Percentiles rank a stretch among this genome's conserved stretches.
Evolutionary conservation across 2,113 vertebrate species (phyloP).

Genomic region (Aleadryas rufinucha): DNA sequence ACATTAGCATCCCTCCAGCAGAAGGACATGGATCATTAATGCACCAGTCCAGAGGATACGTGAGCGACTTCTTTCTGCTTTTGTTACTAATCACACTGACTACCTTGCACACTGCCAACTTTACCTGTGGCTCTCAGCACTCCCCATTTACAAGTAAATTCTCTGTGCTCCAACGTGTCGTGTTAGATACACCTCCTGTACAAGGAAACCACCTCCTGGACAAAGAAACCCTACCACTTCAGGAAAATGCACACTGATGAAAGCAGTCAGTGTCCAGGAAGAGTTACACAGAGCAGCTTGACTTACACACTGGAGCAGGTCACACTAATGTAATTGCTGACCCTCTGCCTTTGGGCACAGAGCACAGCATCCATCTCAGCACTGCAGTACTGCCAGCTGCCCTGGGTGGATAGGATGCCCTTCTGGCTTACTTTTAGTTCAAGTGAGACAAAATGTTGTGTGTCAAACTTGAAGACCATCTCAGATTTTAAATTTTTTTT

Average conservation of each 20-base stretch:
- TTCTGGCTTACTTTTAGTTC: neutral
- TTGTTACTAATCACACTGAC: neutral
- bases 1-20: neutral
- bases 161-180: neutral
- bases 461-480: neutral
- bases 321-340: neutral
- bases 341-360: neutral
- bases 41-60: neutral
- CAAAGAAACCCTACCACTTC: neutral
- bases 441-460: neutral
- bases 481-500: neutral
- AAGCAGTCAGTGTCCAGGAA: neutral
- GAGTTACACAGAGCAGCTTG: neutral
- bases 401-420: neutral
- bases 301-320: neutral
- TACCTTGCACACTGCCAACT: neutral
- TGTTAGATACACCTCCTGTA: neutral
- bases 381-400: neutral
- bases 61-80: neutral
- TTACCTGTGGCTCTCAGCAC: neutral
- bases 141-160: neutral
- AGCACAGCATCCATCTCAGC: neutral
- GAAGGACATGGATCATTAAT: neutral
- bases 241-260: neutral
- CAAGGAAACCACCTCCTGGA: neutral